phyloP scores from a whole-genome alignment of 2,113 vertebrate genomes.

The Todiramphus chloris region DNA sequence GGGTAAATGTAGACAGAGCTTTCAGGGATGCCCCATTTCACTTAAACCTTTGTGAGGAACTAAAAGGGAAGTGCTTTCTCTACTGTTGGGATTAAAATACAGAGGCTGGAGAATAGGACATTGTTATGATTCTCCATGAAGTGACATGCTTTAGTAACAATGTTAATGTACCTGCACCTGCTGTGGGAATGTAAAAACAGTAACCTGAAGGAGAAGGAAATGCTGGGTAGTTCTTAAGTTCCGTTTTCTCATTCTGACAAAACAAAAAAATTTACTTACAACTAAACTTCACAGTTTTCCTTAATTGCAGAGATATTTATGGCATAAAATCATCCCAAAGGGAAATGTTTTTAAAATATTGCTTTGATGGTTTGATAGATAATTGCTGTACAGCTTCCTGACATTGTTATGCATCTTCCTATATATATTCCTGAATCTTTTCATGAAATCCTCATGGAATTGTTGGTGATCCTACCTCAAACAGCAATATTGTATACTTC shows the following conservation, averaged over 20 bases:
- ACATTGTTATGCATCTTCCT: neutral
- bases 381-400: neutral
- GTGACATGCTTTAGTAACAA: neutral
- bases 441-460: neutral
- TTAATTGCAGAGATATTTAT: neutral
- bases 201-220: neutral
- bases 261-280: neutral
- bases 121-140: neutral
- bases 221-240: neutral
- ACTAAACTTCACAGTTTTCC: neutral
- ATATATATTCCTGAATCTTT: neutral
- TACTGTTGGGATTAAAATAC: neutral
- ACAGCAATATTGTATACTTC: neutral
- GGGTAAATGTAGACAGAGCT: neutral
- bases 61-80: neutral
- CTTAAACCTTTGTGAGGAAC: neutral
- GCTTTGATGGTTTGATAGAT: neutral
- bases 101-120: neutral
- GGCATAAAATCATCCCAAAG: neutral
- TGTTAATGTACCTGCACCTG: neutral
- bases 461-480: neutral
- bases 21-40: neutral
- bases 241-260: neutral
- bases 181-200: neutral
- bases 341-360: neutral